phyloP scores from a whole-genome alignment of 2,888 invertebrate genomes.

The Malacosoma neustria region DNA sequence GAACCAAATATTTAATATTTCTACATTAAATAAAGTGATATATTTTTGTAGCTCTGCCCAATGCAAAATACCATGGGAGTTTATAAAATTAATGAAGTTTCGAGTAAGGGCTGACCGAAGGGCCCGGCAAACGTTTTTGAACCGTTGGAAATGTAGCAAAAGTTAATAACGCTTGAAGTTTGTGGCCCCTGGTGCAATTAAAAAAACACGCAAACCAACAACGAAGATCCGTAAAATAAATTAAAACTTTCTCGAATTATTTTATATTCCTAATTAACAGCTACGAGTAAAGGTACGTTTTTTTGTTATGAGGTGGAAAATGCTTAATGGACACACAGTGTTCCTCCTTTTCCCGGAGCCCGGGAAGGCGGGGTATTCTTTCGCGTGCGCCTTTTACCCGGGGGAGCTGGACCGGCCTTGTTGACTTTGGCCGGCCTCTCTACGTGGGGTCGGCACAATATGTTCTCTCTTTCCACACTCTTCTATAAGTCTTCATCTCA shows the following conservation, averaged over 20 bases:
- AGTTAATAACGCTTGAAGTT: slow-evolving; percentile 34
- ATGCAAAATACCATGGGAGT: slow-evolving; percentile 14
- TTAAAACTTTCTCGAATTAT: neutral
- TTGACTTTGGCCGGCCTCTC: no score
- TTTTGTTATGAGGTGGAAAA: no score
- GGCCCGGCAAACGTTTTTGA: neutral
- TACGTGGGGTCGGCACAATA: no score
- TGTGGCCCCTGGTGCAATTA: slow-evolving; percentile 15
- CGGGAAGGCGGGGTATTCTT: no score
- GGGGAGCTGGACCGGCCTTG: no score
- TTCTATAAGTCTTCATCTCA: no score
- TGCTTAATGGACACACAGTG: no score
- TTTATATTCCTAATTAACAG: neutral
- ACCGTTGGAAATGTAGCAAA: neutral
- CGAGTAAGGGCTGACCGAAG: slow-evolving; percentile 9
- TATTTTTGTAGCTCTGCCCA: neutral
- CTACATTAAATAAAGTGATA: neutral
- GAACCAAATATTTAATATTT: neutral
- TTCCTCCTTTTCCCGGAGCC: no score
- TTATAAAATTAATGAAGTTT: slow-evolving; percentile 26
- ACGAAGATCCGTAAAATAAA: neutral
- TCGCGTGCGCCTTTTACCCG: no score
- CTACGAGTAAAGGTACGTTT: no score
- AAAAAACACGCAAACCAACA: neutral
- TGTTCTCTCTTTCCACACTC: no score